Evolutionary conservation across 2,888 invertebrate species (phyloP), one percentile per base, ranked within the genome.

Genomic region (Drosophila anomalata): DNA sequence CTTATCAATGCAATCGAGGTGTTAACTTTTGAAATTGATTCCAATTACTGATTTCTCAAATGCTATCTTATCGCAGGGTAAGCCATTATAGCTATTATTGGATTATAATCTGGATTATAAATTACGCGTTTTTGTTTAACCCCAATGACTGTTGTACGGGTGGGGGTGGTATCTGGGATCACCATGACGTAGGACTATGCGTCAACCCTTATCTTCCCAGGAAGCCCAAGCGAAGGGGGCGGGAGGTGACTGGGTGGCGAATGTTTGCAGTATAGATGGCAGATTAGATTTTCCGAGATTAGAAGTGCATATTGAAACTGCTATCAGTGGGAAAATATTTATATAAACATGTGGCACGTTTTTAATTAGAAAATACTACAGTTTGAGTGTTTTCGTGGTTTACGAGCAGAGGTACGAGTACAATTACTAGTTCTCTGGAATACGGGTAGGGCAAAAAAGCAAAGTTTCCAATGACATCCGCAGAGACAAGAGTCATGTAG

Each of bases 1-100:
- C 58, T 87, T 85, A 82, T 81, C 86, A 56, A 52, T 51, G 20
- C 50, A 56, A 75, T 51, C 36, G 41, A 53, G 47, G 51, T 29
- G 56, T 31, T 42, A 39, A 44, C 41, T 39, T 48, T 20, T 22
- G 31, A 60, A 52, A 56, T 33, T 55, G 58, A 20, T 50, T 29
- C 29, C 20, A 6, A 55, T 60, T 63, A 47, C 48, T 71, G 50
- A 29, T 31, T 26, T 52, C 20, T 17, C 3, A 9, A 42, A 2
- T 17, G 2, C 9, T 47, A 66, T 67, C 65, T 77, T 73, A 80
- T 87, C 79, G 17, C 17, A 26, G 29, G 31, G 29, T 41, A 20
- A 52, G 20, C 33, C 20, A 62, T 44, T 73, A 29, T 1, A 22
- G 20, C 56, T 51, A 17, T 65, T 42, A 42, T 57, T 22, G 52